Conservation (phyloP, 1,140 invertebrate species). For the Berghia stephanieae region DNA sequence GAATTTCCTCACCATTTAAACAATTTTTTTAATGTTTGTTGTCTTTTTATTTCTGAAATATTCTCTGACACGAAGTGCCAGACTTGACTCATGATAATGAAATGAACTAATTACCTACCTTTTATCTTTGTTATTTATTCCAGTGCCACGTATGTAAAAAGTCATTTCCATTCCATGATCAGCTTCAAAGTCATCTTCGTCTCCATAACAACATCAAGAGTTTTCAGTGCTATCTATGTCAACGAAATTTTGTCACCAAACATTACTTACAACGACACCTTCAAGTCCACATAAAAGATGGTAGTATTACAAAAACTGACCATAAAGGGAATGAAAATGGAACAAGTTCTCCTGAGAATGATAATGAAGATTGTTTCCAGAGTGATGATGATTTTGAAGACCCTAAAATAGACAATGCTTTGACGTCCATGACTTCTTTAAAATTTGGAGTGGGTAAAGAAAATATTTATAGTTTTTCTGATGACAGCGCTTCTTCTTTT, state of each 20-base stretch:
- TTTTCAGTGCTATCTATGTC: slow-evolving; percentile 26
- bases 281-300: slow-evolving; percentile 23
- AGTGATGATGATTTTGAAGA: not conserved
- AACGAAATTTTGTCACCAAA: slow-evolving; percentile 23
- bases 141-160: slow-evolving; percentile 28
- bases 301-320: slow-evolving; percentile 11
- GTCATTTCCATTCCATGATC: not conserved
- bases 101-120: not conserved
- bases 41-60: not conserved
- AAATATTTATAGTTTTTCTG: slow-evolving; percentile 11
- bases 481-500: slow-evolving; percentile 23
- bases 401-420: not conserved
- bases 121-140: not conserved
- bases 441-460: not conserved
- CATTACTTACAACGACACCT: slow-evolving; percentile 21
- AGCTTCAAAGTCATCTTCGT: slow-evolving; percentile 19
- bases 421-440: not conserved
- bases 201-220: slow-evolving; percentile 22
- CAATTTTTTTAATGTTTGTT: not conserved
- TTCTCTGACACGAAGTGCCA: not conserved
- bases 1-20: not conserved
- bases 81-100: not conserved
- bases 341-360: not conserved
- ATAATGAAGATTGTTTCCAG: not conserved
- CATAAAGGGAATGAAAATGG: not conserved